Percentiles rank a stretch among this genome's conserved stretches.
Conservation (phyloP, 2,888 invertebrate genomes). For the Asteroscopus sphinx region DNA sequence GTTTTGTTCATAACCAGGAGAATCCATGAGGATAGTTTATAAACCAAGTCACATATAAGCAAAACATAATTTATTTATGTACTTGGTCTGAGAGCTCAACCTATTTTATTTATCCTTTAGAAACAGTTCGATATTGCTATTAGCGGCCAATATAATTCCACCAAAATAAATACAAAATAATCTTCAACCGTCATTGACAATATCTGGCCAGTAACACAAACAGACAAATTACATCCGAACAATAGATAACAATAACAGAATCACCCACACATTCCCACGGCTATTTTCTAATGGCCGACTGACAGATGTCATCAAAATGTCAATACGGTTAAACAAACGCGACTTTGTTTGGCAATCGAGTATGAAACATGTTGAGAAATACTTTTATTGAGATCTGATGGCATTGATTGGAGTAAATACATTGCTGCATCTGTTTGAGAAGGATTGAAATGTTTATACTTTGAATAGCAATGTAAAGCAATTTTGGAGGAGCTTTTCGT, state of each 20-base stretch:
- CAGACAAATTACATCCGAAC: constrained; percentile 40
- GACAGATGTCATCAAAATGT: constrained; percentile 62
- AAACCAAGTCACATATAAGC: too few species aligned
- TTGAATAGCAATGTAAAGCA: constrained; percentile 3
- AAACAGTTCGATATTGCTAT: too few species aligned
- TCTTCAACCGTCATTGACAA: constrained; percentile 10
- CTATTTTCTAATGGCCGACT: constrained; percentile 37
- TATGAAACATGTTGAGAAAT: constrained; percentile 51
- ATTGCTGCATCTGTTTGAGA: constrained; percentile 2
- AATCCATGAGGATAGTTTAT: too few species aligned
- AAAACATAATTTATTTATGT: too few species aligned
- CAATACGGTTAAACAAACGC: constrained; percentile 58
- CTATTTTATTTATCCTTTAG: too few species aligned
- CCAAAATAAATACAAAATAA: constrained; percentile 10
- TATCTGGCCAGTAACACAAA: constrained; percentile 23
- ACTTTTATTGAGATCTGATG: constrained; percentile 32
- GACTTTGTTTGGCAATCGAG: constrained; percentile 48
- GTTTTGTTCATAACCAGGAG: too few species aligned
- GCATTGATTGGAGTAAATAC: constrained; percentile 16
- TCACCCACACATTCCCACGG: constrained; percentile 55
- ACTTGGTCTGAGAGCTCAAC: too few species aligned
- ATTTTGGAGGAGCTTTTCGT: too few species aligned
- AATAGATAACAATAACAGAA: constrained; percentile 46
- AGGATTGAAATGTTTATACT: too few species aligned
- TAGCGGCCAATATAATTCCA: not conserved